Evolutionary conservation across 2,797 vertebrate species (phyloP).

Genomic region (Iguana delicatissima): DNA sequence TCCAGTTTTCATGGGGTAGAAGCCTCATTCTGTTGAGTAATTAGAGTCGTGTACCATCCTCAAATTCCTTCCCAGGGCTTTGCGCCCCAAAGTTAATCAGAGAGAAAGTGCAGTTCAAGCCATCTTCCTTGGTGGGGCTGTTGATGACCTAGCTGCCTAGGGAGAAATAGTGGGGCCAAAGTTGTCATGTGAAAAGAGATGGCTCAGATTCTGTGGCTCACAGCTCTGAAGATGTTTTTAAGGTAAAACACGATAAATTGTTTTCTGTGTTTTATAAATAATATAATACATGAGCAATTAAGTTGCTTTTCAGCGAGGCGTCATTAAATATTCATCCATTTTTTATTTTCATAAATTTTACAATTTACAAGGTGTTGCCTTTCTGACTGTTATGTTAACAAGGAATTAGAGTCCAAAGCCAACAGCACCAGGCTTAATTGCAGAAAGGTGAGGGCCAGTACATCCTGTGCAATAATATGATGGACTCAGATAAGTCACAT

Average conservation of each 20-base stretch:
- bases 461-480: neutral
- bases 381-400: constrained; percentile 73
- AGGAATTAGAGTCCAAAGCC: constrained; percentile 44
- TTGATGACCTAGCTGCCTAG: neutral
- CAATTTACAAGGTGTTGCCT: constrained; percentile 77
- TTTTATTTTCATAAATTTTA: constrained; percentile 80
- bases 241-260: constrained; percentile 67
- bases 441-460: neutral
- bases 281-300: constrained; percentile 68
- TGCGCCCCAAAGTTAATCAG: neutral
- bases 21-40: neutral
- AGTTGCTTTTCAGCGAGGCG: constrained; percentile 68
- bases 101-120: neutral
- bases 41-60: neutral
- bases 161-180: neutral
- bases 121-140: neutral
- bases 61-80: neutral
- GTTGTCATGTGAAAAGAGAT: neutral
- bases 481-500: neutral
- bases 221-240: constrained; percentile 36
- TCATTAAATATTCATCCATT: constrained; percentile 75
- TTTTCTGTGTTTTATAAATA: constrained; percentile 68
- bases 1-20: neutral
- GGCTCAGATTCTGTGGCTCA: constrained; percentile 33
- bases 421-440: constrained; percentile 34